Evolutionary conservation across 2,888 invertebrate genomes (phyloP), one percentile per base, ranked within the genome.

Genomic region (Hyles lineata): DNA sequence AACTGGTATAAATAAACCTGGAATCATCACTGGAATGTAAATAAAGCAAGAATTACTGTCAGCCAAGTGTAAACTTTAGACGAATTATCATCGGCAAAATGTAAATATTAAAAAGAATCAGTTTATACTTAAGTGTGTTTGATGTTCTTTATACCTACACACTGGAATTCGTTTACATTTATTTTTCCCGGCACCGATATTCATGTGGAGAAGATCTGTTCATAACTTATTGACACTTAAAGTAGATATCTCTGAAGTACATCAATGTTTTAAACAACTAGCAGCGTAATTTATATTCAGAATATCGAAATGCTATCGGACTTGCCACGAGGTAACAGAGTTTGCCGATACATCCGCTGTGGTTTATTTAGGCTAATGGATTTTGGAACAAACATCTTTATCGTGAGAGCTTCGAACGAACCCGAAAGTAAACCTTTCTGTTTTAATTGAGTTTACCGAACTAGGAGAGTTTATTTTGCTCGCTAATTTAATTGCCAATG

Each of bases 1-100:
- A 91, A 89, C 89, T 87, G 87, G 89, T 88, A 85, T 92, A 91
- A 89, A 91, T 89, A 91, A 86, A 85, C 80, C 83, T 76, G 81
- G 86, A 90, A 89, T 89, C 90, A 91, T 90, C 88, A 89, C 87
- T 81, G 76, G 86, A 89, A 82, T 84, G 87, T 92, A 92, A 92
- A 92, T 90, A 91, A 84, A 89, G 83, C 83, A 88, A 90, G 87
- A 91, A 90, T 87, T 91, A 90, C 90, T 90, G 90, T 91, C 90
- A 87, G 87, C 76, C 77, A 75, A 83, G 84, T 84, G 88, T 92
- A 91, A 90, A 91, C 91, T 86, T 80, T 77, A 77, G 79, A 83
- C 84, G 87, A 89, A 88, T 89, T 90, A 89, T 88, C 85, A 87
- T 85, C 80, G 80, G 78, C 75, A 71, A 72, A 86, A 83, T 80